Percentiles rank a stretch among this genome's conserved stretches.
These are phyloP conservation scores for Polypedilum pembai DNA, from an alignment of 1,140 invertebrate species.

Conservation along the genomic window DNA sequence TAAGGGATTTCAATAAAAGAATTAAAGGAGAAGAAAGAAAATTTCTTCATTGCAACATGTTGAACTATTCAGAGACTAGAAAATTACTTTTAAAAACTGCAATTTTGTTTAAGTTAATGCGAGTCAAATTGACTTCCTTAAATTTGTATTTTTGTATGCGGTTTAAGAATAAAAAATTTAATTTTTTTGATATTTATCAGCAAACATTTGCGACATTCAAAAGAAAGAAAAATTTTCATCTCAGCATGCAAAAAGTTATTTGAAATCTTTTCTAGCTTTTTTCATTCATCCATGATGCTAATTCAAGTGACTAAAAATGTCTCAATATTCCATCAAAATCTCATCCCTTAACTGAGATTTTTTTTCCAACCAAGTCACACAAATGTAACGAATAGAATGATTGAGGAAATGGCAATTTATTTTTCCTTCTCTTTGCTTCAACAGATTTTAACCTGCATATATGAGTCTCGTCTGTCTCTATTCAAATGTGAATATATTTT, in stretches of 20 bases:
- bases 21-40: background rate
- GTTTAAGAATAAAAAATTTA: background rate
- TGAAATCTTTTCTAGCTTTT: background rate
- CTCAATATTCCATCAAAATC: too few species aligned
- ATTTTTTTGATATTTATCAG: background rate
- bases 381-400: background rate
- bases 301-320: too few species aligned
- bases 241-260: background rate
- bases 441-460: background rate
- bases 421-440: slow-evolving; percentile 4
- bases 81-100: background rate
- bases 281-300: too few species aligned
- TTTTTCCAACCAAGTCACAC: too few species aligned
- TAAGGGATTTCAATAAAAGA: slow-evolving; percentile 2
- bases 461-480: background rate
- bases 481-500: background rate
- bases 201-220: background rate
- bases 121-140: slow-evolving; percentile 1
- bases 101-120: background rate
- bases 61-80: background rate
- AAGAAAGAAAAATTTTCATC: background rate
- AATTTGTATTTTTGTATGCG: too few species aligned
- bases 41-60: background rate
- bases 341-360: background rate
- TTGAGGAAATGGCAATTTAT: slow-evolving; percentile 13